Evolutionary conservation across 2,797 vertebrate species (phyloP).

Genomic region (Galaxias olidus): DNA sequence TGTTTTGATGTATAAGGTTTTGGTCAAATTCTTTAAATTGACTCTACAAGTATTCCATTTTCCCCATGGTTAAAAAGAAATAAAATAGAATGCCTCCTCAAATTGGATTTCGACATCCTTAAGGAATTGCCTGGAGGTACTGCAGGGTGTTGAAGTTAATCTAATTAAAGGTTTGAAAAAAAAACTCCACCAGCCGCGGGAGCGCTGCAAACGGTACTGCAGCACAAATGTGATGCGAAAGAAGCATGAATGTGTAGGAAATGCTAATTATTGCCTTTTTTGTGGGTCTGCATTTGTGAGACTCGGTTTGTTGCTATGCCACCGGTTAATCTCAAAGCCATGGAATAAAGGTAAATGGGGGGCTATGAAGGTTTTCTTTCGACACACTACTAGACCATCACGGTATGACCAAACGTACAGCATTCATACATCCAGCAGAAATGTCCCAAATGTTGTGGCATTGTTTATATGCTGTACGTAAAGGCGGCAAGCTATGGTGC

Average conservation of each 20-base stretch:
- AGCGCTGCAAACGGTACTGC: slow-evolving; percentile 8
- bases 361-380: not conserved
- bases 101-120: slow-evolving; percentile 6
- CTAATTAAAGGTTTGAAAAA: slow-evolving; percentile 30
- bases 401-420: no score
- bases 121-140: slow-evolving; percentile 17
- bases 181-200: slow-evolving; percentile 17
- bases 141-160: slow-evolving; percentile 24
- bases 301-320: slow-evolving; percentile 19
- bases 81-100: no score
- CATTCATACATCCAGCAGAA: no score
- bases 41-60: no score
- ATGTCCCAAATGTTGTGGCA: no score
- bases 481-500: no score
- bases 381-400: no score
- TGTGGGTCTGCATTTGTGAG: slow-evolving; percentile 13
- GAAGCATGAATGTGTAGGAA: slow-evolving; percentile 16
- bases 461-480: no score
- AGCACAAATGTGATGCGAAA: slow-evolving; percentile 11
- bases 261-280: slow-evolving; percentile 23
- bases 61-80: no score
- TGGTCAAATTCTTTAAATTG: no score
- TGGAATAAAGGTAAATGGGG: not conserved
- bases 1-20: no score
- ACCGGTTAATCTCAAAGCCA: slow-evolving; percentile 5